phyloP scores from a whole-genome alignment of 2,888 invertebrate species.

The Ramazzottius varieornatus region DNA sequence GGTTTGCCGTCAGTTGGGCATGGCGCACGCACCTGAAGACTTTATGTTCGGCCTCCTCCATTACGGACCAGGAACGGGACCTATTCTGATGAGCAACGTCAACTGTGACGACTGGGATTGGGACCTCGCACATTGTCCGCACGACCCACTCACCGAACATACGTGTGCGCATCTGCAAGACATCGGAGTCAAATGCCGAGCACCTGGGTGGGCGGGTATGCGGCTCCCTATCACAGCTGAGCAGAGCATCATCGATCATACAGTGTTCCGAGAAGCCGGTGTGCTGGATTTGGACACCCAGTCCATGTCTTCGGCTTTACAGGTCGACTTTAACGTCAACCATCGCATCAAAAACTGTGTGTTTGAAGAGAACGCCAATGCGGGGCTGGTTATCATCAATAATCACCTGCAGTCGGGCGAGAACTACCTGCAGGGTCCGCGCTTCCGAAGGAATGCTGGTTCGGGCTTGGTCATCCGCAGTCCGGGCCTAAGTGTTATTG shows the following conservation, averaged over 20 bases:
- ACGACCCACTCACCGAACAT: slow-evolving; percentile 47
- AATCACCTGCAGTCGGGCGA: slow-evolving; percentile 39
- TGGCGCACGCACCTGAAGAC: slow-evolving; percentile 66
- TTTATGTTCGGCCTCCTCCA: slow-evolving; percentile 24
- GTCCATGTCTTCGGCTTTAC: slow-evolving; percentile 35
- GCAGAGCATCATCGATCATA: slow-evolving; percentile 55
- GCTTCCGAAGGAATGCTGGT: slow-evolving; percentile 18
- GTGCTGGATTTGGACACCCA: slow-evolving; percentile 70
- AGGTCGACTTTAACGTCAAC: slow-evolving; percentile 37
- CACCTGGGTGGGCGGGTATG: slow-evolving; percentile 76
- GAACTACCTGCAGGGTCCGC: background rate
- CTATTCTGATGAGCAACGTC: slow-evolving; percentile 39
- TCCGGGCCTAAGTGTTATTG: slow-evolving; percentile 24
- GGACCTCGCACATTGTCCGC: slow-evolving; percentile 58
- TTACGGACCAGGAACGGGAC: slow-evolving; percentile 12
- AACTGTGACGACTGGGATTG: slow-evolving; percentile 66
- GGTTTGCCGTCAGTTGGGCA: slow-evolving; percentile 77
- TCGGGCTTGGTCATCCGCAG: slow-evolving; percentile 15
- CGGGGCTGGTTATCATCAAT: slow-evolving; percentile 74
- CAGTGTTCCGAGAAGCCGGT: slow-evolving; percentile 71
- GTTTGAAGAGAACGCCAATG: slow-evolving; percentile 58
- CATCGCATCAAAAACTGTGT: slow-evolving; percentile 26
- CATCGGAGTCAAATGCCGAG: slow-evolving; percentile 62
- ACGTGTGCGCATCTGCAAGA: slow-evolving; percentile 59
- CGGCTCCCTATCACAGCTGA: slow-evolving; percentile 65